Evolutionary conservation across 2,113 vertebrate species (phyloP), one percentile per base, ranked within the genome.

Genomic region (Plotosus lineatus): DNA sequence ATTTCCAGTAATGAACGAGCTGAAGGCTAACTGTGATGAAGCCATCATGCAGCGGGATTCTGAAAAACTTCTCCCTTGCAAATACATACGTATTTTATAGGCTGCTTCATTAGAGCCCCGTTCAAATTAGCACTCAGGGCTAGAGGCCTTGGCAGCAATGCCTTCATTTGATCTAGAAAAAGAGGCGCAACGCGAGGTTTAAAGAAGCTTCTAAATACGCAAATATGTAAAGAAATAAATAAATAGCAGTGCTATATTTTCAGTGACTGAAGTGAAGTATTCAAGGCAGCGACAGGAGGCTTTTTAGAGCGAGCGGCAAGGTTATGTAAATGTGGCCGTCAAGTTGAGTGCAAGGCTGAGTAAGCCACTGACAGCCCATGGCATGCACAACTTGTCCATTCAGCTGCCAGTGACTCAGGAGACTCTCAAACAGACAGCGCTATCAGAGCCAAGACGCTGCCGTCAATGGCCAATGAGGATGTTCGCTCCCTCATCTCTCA

Each of bases 1-100:
- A 92, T 94, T 94, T 93, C 91, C 90, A 92, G 91, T 93, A 93
- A 93, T 94, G 90, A 88, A 93, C 89, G 91, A 92, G 91, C 92
- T 93, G 88, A 92, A 90, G 93, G 92, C 93, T 91, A 87, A 88
- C 73, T 85, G 44, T 90, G 91, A 93, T 93, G 91, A 93, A 94
- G 93, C 90, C 92, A 92, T 94, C 93, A 93, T 90, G 91, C 89
- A 91, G 89, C 90, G 88, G 90, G 89, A 90, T 92, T 92, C 78
- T 8, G 14, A 74, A 92, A 93, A 90, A 90, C 88, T 89, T 88
- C 89, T 85, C 46, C 17, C 36, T 31, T 33, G 38, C 40, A 82
- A 53, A 77, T 23, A 50, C 28, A 66, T 81, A 31, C 12, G 28
- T 19, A 79, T 51, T 68, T 53, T 31, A 68, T 19, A 42, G 40